Base-by-base conservation (phyloP, 2,888 invertebrate genomes). In the Mesorhabditis belari region DNA sequence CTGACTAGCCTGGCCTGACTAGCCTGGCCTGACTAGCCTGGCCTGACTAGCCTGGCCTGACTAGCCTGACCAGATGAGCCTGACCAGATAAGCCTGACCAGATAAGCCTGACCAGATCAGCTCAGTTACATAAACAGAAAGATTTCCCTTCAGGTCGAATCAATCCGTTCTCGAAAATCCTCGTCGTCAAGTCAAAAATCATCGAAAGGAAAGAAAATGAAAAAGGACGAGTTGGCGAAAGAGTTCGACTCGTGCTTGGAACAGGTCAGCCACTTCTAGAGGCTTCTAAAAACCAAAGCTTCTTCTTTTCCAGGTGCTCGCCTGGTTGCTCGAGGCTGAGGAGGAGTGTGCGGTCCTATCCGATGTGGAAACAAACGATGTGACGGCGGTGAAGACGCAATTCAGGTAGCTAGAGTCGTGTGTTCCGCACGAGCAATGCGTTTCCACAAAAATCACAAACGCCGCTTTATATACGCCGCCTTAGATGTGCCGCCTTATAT, bases 321-420 rank as follows among this genome's bases (percentile, higher is more conserved):
- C 90, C 0, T 89, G 92, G 87, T 85, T 93, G 63, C 85, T 92
- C 60, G 90, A 89, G 79, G 92, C 92, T 17, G 92, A 92, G 83
- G 91, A 92, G 82, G 86, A 88, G 57, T 84, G 92, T 52, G 65
- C 64, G 6, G 56, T 62, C 5, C 57, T 73, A 4, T 63, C 71
- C 3, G 65, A 69, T n/a, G 67, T 67, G 50, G 78, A 80, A 55
- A 63, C 69, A 52, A 61, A 61, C 35, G 86, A 87, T 63, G 89
- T 71, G 9, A 58, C 56, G 0, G 57, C 65, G 0, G 67, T 71
- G n/a, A 50, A 50, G 51, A 23, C 51, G 21, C 51, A 19, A 21
- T 50, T 50, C 51, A 9, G 21, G 51, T 9, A n/a, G 21, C 19
- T n/a, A 35, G 44, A n/a, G 44, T 9, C 1, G n/a, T 1, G 44